Conservation (phyloP, 2,113 vertebrate genomes). For the Nothoprocta perdicaria region DNA sequence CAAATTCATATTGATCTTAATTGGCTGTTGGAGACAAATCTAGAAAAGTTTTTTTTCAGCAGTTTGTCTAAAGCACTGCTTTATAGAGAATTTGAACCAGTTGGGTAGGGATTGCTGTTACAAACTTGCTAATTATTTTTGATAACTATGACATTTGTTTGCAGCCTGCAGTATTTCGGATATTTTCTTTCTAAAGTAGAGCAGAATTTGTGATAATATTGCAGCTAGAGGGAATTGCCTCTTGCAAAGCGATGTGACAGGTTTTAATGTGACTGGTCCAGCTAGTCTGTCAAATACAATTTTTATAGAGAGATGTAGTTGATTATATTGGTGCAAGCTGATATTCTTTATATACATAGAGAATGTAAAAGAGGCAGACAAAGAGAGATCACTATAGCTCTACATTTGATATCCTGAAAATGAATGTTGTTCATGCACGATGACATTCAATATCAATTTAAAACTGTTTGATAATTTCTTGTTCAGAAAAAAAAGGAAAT, state of each 20-base stretch:
- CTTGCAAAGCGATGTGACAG: background rate
- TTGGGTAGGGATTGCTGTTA: background rate
- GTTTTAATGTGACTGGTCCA: background rate
- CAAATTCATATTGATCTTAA: background rate
- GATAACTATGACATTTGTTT: background rate
- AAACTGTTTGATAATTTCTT: conserved; percentile 77
- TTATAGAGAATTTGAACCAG: background rate
- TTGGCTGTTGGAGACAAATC: background rate
- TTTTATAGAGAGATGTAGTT: background rate
- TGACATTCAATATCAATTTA: conserved; percentile 63
- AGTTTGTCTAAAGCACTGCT: background rate
- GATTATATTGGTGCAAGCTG: background rate
- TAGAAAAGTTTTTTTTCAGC: background rate
- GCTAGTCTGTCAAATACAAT: background rate
- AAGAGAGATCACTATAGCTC: conserved; percentile 28
- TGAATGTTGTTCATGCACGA: background rate
- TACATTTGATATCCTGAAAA: background rate
- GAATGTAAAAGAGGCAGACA: background rate
- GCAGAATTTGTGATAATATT: background rate
- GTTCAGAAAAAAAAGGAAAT: conserved; percentile 79
- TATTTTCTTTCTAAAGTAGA: background rate
- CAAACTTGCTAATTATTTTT: conserved; percentile 26
- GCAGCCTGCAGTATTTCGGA: background rate
- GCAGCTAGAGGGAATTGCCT: background rate
- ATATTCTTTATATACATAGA: background rate